Evolutionary conservation across 2,113 vertebrate genomes (phyloP).

Genomic region (Centropus unirufus): DNA sequence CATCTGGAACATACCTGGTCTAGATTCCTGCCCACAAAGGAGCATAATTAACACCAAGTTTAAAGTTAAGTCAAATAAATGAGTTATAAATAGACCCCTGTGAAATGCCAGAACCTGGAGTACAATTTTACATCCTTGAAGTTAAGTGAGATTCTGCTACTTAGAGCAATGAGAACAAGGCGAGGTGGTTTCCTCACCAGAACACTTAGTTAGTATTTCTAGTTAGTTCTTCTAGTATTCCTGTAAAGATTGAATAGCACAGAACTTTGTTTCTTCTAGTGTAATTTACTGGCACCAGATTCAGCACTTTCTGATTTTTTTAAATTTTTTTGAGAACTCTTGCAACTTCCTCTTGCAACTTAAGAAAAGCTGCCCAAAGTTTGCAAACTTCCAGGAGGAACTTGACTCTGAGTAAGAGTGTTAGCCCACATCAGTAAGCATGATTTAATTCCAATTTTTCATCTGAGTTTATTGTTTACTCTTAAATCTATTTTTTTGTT

Average conservation of each 20-base stretch:
- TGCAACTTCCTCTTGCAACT: slow-evolving; percentile 25
- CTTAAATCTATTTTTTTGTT: too few species aligned
- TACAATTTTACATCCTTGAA: not conserved
- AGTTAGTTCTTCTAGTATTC: not conserved
- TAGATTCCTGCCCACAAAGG: not conserved
- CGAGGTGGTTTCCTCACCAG: not conserved
- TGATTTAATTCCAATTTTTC: not conserved
- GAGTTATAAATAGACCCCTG: not conserved
- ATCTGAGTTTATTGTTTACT: not conserved
- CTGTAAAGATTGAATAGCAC: not conserved
- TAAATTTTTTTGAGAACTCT: not conserved
- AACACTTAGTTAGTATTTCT: not conserved
- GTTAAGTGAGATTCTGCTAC: not conserved
- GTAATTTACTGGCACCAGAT: not conserved
- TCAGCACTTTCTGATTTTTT: not conserved
- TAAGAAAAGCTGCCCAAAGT: not conserved
- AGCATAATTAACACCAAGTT: not conserved
- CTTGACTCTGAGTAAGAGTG: not conserved
- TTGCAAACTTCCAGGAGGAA: slow-evolving; percentile 32
- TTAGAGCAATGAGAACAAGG: not conserved
- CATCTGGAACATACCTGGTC: not conserved
- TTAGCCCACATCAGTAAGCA: not conserved
- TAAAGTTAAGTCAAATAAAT: not conserved
- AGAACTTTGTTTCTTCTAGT: not conserved
- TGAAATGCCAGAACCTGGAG: not conserved